Percentiles rank a stretch among this genome's conserved stretches.
These are phyloP conservation scores for Rhodophaea formosa DNA, from an alignment of 2,888 invertebrate genomes.

Conservation along the genomic window DNA sequence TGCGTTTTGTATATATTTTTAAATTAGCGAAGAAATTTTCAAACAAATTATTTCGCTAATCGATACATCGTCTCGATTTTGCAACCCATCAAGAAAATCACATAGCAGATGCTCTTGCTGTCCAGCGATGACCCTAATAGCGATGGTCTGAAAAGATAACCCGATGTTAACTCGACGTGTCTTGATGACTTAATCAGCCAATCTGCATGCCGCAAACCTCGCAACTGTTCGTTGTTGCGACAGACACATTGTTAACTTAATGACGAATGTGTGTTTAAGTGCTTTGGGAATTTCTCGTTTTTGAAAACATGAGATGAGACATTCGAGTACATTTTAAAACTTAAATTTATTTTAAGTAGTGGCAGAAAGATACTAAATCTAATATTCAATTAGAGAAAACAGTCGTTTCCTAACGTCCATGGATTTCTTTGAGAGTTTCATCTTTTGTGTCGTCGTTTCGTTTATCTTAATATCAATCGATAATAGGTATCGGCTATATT, in stretches of 20 bases:
- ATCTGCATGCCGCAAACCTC: conserved; percentile 39
- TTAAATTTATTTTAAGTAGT: not conserved
- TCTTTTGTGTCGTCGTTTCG: no score
- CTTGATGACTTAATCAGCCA: conserved; percentile 52
- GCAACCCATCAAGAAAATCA: not conserved
- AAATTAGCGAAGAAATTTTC: no score
- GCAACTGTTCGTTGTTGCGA: conserved; percentile 41
- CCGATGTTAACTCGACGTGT: conserved; percentile 31
- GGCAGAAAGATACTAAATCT: no score
- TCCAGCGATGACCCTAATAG: conserved; percentile 47
- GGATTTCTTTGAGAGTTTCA: no score
- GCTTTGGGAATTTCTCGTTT: not conserved
- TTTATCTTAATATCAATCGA: no score
- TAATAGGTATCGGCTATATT: no score
- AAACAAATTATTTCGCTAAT: not conserved
- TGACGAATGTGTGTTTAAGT: not conserved
- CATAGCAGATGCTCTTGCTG: not conserved
- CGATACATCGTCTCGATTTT: not conserved
- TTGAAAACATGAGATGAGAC: not conserved
- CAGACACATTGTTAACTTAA: conserved; percentile 32
- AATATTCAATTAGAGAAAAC: no score
- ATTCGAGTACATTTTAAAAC: not conserved
- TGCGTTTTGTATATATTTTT: no score
- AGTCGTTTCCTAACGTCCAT: no score
- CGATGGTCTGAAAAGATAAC: conserved; percentile 46